Percentiles rank a stretch among this genome's conserved stretches.
phyloP scores from a whole-genome alignment of 2,797 vertebrate species.

The Peromyscus aztecus region DNA sequence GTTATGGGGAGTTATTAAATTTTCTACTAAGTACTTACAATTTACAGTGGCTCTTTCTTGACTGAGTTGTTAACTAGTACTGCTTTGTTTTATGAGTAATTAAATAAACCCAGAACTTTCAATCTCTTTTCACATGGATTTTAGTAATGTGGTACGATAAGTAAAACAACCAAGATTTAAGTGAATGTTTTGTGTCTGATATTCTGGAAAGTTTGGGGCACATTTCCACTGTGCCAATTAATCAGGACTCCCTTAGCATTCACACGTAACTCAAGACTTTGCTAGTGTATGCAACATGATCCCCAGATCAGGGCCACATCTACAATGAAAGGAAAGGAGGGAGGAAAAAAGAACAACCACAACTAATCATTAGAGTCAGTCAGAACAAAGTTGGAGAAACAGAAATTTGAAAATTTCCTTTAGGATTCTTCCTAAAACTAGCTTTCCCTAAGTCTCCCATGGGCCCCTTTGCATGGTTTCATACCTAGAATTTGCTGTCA shows the following conservation, averaged over 20 bases:
- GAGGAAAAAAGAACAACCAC: constrained; percentile 3
- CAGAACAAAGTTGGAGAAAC: constrained; percentile 76
- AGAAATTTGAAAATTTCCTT: constrained; percentile 74
- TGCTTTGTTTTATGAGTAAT: not conserved
- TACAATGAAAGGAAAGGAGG: constrained; percentile 22
- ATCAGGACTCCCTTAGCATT: constrained; percentile 6
- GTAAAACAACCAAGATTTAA: constrained; percentile 15
- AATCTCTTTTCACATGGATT: not conserved
- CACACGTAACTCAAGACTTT: constrained; percentile 29
- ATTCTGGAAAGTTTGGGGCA: constrained; percentile 40
- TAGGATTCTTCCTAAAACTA: constrained; percentile 78
- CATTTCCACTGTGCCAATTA: constrained; percentile 56
- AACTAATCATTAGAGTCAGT: constrained; percentile 73
- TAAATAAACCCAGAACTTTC: not conserved
- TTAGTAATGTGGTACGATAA: not conserved
- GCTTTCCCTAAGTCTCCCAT: constrained; percentile 67
- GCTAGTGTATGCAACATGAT: not conserved
- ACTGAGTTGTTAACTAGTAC: not conserved
- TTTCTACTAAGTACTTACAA: constrained; percentile 12
- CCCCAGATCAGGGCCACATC: constrained; percentile 54
- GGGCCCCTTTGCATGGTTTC: constrained; percentile 66
- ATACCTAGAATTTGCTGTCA: constrained; percentile 65
- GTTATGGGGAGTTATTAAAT: not conserved
- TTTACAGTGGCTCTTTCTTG: not conserved
- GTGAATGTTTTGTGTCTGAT: constrained; percentile 23